A percentile compares a stretch with the other conserved stretches of the same genome.
These are phyloP conservation scores for Cyanistes caeruleus DNA, from an alignment of 2,113 vertebrate genomes.

Conservation along the genomic window DNA sequence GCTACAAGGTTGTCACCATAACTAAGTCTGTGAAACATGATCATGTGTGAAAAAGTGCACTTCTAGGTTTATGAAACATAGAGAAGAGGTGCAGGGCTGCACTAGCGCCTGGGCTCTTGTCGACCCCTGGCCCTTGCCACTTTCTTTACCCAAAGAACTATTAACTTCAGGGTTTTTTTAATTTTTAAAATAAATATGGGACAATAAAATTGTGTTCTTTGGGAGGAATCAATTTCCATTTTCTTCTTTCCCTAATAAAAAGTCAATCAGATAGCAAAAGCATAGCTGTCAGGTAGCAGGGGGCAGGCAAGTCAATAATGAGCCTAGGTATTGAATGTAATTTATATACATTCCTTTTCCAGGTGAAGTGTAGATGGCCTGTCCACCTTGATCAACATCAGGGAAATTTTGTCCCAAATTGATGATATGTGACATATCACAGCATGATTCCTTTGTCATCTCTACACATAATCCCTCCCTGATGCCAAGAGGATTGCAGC, in stretches of 20 bases:
- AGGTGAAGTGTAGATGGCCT: background rate
- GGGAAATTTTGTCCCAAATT: background rate
- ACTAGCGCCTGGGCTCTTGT: background rate
- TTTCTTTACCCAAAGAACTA: background rate
- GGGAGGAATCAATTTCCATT: background rate
- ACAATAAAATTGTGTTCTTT: background rate
- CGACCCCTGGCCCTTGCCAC: no score
- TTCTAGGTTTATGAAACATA: background rate
- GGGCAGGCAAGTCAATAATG: background rate
- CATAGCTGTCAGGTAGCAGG: rapidly evolving
- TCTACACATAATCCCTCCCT: background rate
- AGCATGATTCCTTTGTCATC: background rate
- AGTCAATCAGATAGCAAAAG: background rate
- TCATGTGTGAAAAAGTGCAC: background rate
- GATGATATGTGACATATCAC: background rate
- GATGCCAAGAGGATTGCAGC: background rate
- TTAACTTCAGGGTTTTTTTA: no score
- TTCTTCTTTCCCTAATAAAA: background rate
- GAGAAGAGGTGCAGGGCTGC: background rate
- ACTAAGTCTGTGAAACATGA: background rate
- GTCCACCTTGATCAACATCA: background rate
- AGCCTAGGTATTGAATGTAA: background rate
- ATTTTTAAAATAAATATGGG: background rate
- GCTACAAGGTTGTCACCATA: background rate
- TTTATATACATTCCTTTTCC: background rate